Evolutionary conservation across 2,797 vertebrate genomes (phyloP), one percentile per base, ranked within the genome.

Genomic region (Clarias laeviceps): DNA sequence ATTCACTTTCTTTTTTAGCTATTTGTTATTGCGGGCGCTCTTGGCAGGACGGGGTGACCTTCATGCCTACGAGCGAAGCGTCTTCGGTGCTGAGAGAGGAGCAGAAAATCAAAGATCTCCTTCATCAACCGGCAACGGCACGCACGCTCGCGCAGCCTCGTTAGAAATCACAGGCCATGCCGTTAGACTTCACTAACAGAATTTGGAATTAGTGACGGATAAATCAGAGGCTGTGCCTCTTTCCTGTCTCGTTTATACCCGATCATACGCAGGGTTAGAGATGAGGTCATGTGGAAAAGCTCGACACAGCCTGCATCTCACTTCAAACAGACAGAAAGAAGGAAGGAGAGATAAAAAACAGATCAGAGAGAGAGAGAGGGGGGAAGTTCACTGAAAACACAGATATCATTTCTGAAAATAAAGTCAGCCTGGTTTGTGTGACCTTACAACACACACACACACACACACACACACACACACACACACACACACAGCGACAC

Each of bases 41-140:
- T 84, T 73, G 88, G 59, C 72, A 86, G 83, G 83, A 57, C 81
- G 12, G 27, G 78, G 6, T 88, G 82, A 85, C 76, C 83, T 85
- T 81, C 37, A 1, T 80, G 79, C 70, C 72, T 82, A 66, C 73
- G n/a, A 56, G 73, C 29, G 2, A 57, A 57, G 45, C 2, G 83
- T 8, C 1, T 17, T 24, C 5, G 8, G 54, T 32, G 73, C 18
- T 57, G 54, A 32, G 74, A 77, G 37, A 45, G 56, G 34, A 14
- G 27, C 2, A 3, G 7, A 15, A 4, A 56, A 56, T 54, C 29
- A 56, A 76, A 57, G 4, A 34, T 22, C 54, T 77, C 29, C 56
- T 61, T 78, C 24, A 15, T 61, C 61, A 59, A 77, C 18, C 57
- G n/a, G 54, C 27, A 24, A 24, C 0, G 22, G 5, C 37, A 24